Evolutionary conservation across 2,113 vertebrate genomes (phyloP).

Genomic region (Pomatostomus ruficeps): DNA sequence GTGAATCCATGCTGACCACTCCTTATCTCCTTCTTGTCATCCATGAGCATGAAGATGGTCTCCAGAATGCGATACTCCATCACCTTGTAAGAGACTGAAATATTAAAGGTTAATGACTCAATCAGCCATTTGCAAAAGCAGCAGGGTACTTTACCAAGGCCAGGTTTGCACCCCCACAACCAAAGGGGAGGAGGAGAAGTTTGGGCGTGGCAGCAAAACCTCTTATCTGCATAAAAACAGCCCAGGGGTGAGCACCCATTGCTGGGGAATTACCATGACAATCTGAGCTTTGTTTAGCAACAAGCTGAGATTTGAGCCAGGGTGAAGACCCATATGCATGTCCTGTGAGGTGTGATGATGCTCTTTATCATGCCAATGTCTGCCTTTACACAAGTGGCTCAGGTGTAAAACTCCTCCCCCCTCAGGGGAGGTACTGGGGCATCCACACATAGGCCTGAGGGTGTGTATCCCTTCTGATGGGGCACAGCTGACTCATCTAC

Average conservation of each 20-base stretch:
- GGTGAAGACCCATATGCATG: not conserved
- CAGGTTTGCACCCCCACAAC: not conserved
- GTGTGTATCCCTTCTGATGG: not conserved
- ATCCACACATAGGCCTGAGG: not conserved
- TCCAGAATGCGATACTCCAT: not conserved
- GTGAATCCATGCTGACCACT: not conserved
- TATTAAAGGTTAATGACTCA: not conserved
- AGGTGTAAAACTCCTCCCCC: not conserved
- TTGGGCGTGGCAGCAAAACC: not conserved
- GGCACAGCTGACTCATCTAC: not conserved
- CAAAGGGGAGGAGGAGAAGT: not conserved
- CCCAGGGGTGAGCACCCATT: not conserved
- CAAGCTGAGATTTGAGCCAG: not conserved
- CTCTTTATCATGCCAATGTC: not conserved
- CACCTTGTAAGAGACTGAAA: not conserved
- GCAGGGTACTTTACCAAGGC: not conserved
- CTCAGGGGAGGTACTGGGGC: too few relatives aligned
- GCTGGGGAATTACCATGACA: too few relatives aligned
- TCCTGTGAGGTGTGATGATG: not conserved
- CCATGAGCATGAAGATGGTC: not conserved
- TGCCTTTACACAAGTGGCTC: not conserved
- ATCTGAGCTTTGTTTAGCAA: not conserved
- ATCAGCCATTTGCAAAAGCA: not conserved
- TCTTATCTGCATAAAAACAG: not conserved
- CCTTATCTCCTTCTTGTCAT: not conserved